Evolutionary conservation across 2,797 vertebrate genomes (phyloP).

Genomic region (Chelon labrosus): DNA sequence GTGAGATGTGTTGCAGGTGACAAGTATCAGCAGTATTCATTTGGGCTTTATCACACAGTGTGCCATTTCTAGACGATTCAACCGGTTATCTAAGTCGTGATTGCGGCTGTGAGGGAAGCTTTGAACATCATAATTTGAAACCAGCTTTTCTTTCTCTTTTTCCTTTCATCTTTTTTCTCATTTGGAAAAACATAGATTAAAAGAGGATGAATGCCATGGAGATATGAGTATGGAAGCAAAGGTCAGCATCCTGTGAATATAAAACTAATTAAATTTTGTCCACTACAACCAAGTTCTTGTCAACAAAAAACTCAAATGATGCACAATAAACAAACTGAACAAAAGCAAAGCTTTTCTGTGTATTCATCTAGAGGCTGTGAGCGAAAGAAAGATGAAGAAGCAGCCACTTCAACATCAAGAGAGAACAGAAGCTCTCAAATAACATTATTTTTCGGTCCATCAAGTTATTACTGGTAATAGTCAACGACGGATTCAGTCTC

Average conservation of each 20-base stretch:
- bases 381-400: neutral
- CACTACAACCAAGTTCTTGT: too few species aligned
- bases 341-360: slow-evolving; percentile 10
- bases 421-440: slow-evolving; percentile 28
- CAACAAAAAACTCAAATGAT: neutral
- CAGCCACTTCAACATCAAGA: slow-evolving; percentile 11
- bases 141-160: neutral
- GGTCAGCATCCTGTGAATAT: slow-evolving; percentile 15
- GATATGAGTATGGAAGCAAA: slow-evolving; percentile 32
- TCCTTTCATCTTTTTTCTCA: neutral
- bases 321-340: slow-evolving; percentile 5
- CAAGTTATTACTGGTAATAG: slow-evolving; percentile 13
- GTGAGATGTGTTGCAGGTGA: slow-evolving; percentile 1
- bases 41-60: neutral
- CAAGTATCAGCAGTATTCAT: neutral
- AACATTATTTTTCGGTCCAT: neutral
- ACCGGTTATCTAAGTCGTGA: slow-evolving; percentile 7
- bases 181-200: slow-evolving; percentile 14
- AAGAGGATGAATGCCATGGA: slow-evolving; percentile 28
- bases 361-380: neutral
- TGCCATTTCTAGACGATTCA: slow-evolving; percentile 35
- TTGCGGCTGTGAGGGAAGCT: slow-evolving; percentile 11
- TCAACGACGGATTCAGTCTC: slow-evolving; percentile 5
- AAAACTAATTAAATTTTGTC: slow-evolving; percentile 18
- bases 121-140: slow-evolving; percentile 44